These are phyloP conservation scores for Trachelipus rathkii DNA, from an alignment of 1,140 invertebrate genomes.

Conservation along the genomic window DNA sequence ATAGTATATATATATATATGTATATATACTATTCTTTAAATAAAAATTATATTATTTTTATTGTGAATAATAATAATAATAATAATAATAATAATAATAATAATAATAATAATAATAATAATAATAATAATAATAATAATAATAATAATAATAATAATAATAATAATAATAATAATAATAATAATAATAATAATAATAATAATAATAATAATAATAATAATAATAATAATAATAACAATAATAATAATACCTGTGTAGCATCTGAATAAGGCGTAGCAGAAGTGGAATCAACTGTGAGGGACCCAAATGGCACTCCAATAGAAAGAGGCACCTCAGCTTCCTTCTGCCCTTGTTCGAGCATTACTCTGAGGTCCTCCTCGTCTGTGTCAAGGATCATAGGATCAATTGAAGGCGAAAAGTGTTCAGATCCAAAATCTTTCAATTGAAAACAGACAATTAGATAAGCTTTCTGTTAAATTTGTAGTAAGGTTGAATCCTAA, in stretches of 20 bases:
- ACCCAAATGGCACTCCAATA: constrained; percentile 23
- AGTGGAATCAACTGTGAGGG: constrained; percentile 20
- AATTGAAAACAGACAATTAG: too few relatives aligned
- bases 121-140: too few relatives aligned
- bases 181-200: neutral
- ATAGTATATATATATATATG: constrained; percentile 1
- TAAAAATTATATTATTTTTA: too few relatives aligned
- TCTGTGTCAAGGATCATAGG: neutral
- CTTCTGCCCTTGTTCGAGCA: neutral
- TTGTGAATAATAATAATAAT: too few relatives aligned
- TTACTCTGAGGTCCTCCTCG: neutral
- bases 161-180: too few relatives aligned
- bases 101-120: too few relatives aligned
- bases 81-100: neutral
- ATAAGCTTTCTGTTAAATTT: too few relatives aligned
- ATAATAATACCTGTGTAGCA: constrained; percentile 25
- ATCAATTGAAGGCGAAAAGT: neutral
- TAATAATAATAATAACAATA: constrained; percentile 12
- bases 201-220: neutral
- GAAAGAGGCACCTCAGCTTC: constrained; percentile 23
- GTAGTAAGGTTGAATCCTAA: too few relatives aligned
- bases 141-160: too few relatives aligned
- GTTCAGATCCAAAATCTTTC: neutral
- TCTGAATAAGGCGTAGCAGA: constrained; percentile 28
- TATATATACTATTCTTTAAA: too few relatives aligned